Evolutionary conservation across 2,113 vertebrate genomes (phyloP).

Genomic region (Desmodus rotundus): DNA sequence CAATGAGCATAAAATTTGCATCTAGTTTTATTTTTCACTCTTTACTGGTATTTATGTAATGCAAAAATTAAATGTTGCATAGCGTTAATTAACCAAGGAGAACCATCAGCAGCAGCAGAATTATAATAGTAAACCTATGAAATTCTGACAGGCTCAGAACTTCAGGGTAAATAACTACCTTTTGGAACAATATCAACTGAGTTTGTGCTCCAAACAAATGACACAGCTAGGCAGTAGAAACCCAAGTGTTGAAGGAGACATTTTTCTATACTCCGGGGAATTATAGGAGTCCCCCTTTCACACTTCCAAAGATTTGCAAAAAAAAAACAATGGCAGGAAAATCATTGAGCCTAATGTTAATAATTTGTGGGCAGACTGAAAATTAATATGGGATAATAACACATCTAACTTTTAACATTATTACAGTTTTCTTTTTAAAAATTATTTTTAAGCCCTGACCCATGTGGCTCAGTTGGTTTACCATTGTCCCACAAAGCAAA

Average conservation of each 20-base stretch:
- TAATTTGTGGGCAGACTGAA: neutral
- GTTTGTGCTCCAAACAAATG: neutral
- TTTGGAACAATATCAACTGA: neutral
- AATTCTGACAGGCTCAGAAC: slow-evolving; percentile 12
- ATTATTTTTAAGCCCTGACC: no score
- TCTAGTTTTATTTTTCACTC: slow-evolving; percentile 57
- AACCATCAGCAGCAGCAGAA: slow-evolving; percentile 25
- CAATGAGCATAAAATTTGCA: slow-evolving; percentile 66
- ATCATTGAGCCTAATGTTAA: slow-evolving; percentile 16
- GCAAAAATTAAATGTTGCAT: slow-evolving; percentile 62
- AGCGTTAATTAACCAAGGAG: slow-evolving; percentile 64
- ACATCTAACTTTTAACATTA: neutral
- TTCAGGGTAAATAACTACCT: neutral
- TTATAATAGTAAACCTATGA: slow-evolving; percentile 36
- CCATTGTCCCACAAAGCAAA: no score
- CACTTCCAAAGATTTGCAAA: neutral
- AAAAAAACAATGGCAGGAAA: neutral
- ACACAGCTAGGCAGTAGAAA: neutral
- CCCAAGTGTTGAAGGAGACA: neutral
- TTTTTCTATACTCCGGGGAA: neutral
- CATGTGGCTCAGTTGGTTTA: no score
- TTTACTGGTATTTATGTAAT: slow-evolving; percentile 56
- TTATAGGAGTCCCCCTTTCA: neutral
- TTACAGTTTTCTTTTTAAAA: neutral
- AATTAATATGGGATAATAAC: neutral